Evolutionary conservation across 2,797 vertebrate species (phyloP).

Genomic region (Malurus splendens): DNA sequence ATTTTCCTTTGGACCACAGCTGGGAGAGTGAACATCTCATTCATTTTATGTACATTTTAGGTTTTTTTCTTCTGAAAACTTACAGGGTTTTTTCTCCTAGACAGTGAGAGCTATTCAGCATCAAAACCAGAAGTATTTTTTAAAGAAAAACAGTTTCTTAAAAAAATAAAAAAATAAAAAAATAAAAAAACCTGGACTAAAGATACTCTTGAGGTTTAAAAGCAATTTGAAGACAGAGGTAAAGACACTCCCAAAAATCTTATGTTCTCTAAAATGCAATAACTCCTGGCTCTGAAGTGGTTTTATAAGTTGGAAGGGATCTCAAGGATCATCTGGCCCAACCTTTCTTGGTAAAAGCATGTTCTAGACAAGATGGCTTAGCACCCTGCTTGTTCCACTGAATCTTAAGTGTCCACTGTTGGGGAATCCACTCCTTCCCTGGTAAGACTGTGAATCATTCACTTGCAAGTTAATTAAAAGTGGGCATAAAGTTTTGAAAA

Average conservation of each 20-base stretch:
- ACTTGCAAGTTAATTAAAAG: slow-evolving; percentile 2
- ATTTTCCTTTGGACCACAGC: background rate
- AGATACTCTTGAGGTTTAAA: background rate
- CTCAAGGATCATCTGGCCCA: background rate
- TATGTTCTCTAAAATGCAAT: background rate
- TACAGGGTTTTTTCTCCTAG: background rate
- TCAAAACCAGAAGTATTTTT: slow-evolving; percentile 46
- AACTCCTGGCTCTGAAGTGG: background rate
- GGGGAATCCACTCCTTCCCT: background rate
- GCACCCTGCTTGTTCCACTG: background rate
- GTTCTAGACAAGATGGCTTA: background rate
- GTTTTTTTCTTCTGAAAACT: slow-evolving; percentile 22
- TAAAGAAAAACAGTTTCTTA: background rate
- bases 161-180: too few species aligned
- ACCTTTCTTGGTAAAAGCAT: background rate
- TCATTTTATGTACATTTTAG: slow-evolving; percentile 7
- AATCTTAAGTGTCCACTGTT: background rate
- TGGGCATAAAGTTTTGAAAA: background rate
- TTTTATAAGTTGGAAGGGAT: background rate
- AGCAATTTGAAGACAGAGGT: slow-evolving; percentile 20
- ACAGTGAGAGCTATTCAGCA: background rate
- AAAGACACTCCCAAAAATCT: background rate
- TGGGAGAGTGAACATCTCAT: background rate
- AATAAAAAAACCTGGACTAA: background rate
- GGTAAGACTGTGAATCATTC: background rate